Evolutionary conservation across 2,888 invertebrate genomes (phyloP), one percentile per base, ranked within the genome.

Genomic region (Stenoptilia bipunctidactyla): DNA sequence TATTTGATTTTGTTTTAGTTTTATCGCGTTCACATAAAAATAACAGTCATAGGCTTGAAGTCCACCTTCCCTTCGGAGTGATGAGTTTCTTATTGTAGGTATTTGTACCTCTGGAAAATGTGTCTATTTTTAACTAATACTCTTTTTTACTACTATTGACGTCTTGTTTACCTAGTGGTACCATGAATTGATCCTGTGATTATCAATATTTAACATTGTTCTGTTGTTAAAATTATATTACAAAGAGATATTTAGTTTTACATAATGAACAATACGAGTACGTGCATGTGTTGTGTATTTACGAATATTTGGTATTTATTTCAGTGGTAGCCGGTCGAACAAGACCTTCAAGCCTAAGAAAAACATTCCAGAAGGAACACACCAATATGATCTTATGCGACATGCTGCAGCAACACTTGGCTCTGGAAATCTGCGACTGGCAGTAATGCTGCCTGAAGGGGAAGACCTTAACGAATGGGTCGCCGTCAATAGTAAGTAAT

Each of bases 381-480:
- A 97, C 85, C 98, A 98, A 73, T 97, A 97, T 91, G 98, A 98
- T 79, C 86, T 98, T 72, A 97, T 98, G 97, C 95, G 97, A 85
- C 97, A 97, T 87, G 96, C 96, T n/a, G 97, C 97, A 1, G 97
- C 97, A 43, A 99, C 99, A 1, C 85, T 99, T 34, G 99, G 98
- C 42, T 98, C 97, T 36, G 98, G 98, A 15, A 98, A 98, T 85
- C 86, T 99, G 50, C 87, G 98, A 46, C 88, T 97, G 47, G 99
- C 98, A 35, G 98, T 99, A 40, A 92, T 95, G 88, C 85, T 98
- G 53, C 98, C 98, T 1, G 98, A 98, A 74, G 98, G 99, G 27
- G 99, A 99, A 83, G 99, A 99, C 83, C 88, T 97, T 49, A 98
- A 99, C 66, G 99, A 99, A 86, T 99, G 99, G 99, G 96, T 99